Conservation (phyloP, 2,797 vertebrate species). For the Hydrolagus colliei region DNA sequence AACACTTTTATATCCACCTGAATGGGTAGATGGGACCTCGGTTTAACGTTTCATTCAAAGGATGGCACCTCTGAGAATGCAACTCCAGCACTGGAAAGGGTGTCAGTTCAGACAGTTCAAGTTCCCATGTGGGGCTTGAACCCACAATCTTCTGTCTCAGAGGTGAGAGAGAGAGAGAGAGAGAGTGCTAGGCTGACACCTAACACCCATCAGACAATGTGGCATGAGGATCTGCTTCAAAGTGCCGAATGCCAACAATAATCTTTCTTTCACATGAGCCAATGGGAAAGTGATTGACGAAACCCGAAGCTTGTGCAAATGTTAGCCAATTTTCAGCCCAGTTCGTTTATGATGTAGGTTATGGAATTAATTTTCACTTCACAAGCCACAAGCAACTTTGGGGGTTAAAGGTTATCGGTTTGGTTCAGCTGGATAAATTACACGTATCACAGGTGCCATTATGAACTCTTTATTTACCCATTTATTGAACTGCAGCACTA, state of each 20-base stretch:
- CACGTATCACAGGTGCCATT: conserved; percentile 15
- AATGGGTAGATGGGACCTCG: no score
- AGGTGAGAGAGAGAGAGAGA: no score
- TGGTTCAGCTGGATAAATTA: conserved; percentile 24
- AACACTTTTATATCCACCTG: no score
- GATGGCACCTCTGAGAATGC: no score
- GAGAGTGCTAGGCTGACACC: no score
- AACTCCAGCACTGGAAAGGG: no score
- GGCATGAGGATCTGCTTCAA: neutral
- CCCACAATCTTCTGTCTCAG: no score
- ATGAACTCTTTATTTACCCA: conserved; percentile 29
- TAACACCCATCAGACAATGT: no score
- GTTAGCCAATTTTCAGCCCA: neutral
- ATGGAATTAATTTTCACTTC: conserved; percentile 22
- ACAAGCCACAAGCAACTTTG: conserved; percentile 5
- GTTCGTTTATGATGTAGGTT: neutral
- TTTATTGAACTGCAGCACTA: conserved; percentile 6
- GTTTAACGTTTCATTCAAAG: no score
- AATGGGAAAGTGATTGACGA: neutral
- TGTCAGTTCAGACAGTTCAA: no score
- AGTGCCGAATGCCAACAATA: neutral
- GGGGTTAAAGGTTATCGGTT: conserved; percentile 21
- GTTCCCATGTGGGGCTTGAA: no score
- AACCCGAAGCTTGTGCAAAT: neutral
- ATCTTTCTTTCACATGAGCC: neutral